Conservation (phyloP, 2,797 vertebrate genomes). For the Peromyscus aztecus region DNA sequence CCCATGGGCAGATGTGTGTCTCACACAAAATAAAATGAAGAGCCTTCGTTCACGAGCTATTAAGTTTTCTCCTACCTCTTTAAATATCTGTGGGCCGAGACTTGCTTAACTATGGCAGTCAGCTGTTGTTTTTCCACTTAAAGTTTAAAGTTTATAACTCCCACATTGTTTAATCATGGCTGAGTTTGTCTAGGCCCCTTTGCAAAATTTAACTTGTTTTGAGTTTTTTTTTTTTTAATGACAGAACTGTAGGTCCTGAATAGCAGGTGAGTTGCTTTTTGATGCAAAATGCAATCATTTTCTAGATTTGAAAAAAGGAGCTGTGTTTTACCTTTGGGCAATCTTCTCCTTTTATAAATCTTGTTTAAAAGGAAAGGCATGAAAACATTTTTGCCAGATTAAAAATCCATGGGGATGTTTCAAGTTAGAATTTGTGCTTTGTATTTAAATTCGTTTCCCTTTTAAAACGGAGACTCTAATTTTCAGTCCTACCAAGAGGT, state of each 20-base stretch:
- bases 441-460: slow-evolving; percentile 35
- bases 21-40: slow-evolving; percentile 36
- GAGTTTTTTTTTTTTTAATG: slow-evolving; percentile 25
- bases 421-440: background rate
- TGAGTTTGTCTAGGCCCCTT: background rate
- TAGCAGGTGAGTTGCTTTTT: slow-evolving; percentile 51
- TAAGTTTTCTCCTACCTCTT: background rate
- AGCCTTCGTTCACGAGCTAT: background rate
- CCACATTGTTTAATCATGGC: background rate
- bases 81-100: slow-evolving; percentile 26
- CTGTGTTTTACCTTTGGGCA: slow-evolving; percentile 45
- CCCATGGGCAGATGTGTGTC: background rate
- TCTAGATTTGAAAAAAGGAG: slow-evolving; percentile 1
- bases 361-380: slow-evolving; percentile 59
- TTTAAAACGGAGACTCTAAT: slow-evolving; percentile 43
- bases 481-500: slow-evolving; percentile 17
- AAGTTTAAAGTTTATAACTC: slow-evolving; percentile 41
- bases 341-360: slow-evolving; percentile 45
- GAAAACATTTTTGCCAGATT: slow-evolving; percentile 63
- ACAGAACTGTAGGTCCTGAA: slow-evolving; percentile 32
- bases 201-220: slow-evolving; percentile 58
- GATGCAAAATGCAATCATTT: slow-evolving; percentile 57
- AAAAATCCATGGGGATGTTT: slow-evolving; percentile 42
- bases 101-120: slow-evolving; percentile 7
- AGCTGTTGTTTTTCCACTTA: slow-evolving; percentile 42